Evolutionary conservation across 2,797 vertebrate genomes (phyloP).

Genomic region (Fistularia commersonii): DNA sequence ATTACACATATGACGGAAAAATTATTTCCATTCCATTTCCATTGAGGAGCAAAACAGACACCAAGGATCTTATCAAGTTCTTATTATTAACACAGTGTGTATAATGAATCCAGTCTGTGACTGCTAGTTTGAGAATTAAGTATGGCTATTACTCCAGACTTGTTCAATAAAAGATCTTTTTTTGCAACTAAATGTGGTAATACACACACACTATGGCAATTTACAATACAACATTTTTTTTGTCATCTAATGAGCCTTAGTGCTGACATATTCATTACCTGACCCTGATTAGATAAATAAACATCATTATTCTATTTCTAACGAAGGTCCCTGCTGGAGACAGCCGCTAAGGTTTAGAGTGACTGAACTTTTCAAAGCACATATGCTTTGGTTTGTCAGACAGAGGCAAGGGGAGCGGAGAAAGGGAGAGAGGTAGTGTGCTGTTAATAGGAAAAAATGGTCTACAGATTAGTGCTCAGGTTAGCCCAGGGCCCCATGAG

Average conservation of each 20-base stretch:
- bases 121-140: too few relatives aligned
- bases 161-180: too few relatives aligned
- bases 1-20: too few relatives aligned
- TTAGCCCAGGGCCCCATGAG: constrained; percentile 76
- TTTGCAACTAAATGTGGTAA: too few relatives aligned
- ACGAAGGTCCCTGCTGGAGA: constrained; percentile 51
- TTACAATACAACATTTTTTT: constrained; percentile 12
- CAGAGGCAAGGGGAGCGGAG: constrained; percentile 35
- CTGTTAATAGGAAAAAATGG: constrained; percentile 79
- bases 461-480: constrained; percentile 79
- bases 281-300: constrained; percentile 53
- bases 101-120: too few relatives aligned
- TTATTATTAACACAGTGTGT: too few relatives aligned
- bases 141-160: too few relatives aligned
- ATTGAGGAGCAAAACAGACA: too few relatives aligned
- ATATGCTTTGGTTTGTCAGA: constrained; percentile 63
- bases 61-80: too few relatives aligned
- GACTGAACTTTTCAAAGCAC: constrained; percentile 68
- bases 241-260: constrained; percentile 29
- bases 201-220: too few relatives aligned
- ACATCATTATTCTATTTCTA: constrained; percentile 59
- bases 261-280: constrained; percentile 56
- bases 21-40: too few relatives aligned
- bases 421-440: constrained; percentile 51
- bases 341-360: constrained; percentile 55